Evolutionary conservation across 2,797 vertebrate genomes (phyloP).

Genomic region (Enteromius unitaeniatus): DNA sequence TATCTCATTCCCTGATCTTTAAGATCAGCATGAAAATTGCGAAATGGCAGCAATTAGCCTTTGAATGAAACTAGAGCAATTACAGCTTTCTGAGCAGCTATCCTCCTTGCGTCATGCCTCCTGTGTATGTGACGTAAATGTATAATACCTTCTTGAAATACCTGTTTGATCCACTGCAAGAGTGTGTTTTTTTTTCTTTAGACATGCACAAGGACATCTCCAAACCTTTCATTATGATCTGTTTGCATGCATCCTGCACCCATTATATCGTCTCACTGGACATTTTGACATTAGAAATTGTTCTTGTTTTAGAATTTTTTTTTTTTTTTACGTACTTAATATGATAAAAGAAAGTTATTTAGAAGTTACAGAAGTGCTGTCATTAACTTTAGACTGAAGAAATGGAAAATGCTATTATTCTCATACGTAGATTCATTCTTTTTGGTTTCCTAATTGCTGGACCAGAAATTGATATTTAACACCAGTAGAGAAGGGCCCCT

Average conservation of each 20-base stretch:
- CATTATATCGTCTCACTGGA: not conserved
- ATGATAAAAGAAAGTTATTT: not conserved
- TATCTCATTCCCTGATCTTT: not conserved
- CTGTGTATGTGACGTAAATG: not conserved
- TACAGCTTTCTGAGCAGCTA: not conserved
- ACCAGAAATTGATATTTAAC: not conserved
- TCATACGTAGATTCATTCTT: not conserved
- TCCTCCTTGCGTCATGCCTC: not conserved
- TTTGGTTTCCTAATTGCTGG: not conserved
- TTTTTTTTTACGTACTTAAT: not conserved
- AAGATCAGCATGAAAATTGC: not conserved
- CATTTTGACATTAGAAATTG: not conserved
- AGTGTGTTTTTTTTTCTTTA: not conserved
- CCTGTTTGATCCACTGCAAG: conserved; percentile 24
- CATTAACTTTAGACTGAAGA: not conserved
- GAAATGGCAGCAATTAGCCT: not conserved
- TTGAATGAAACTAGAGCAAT: not conserved
- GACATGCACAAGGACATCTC: not conserved
- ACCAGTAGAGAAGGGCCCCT: not conserved
- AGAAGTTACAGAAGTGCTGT: not conserved
- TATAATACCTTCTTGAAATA: conserved; percentile 10
- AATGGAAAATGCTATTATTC: not conserved
- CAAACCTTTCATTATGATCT: not conserved
- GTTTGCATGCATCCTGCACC: not conserved
- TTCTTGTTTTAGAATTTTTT: not conserved